phyloP scores from a whole-genome alignment of 2,888 invertebrate species.

The Drosophila percnosoma region DNA sequence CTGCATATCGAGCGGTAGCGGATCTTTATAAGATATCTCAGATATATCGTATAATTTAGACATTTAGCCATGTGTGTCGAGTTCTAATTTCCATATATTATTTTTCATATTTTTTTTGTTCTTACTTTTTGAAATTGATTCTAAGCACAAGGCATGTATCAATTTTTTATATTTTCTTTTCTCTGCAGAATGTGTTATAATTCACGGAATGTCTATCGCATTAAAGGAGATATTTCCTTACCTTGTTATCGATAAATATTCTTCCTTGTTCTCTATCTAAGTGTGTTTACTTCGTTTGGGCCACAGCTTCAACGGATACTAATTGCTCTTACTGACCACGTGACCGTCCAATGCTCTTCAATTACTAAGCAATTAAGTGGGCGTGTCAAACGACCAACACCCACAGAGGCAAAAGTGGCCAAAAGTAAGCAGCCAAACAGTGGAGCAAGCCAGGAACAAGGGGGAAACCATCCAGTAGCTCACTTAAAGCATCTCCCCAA shows the following conservation, averaged over 20 bases:
- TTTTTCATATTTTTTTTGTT: not conserved
- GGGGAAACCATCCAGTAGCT: slow-evolving; percentile 20
- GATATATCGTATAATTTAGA: not conserved
- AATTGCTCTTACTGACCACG: slow-evolving; percentile 38
- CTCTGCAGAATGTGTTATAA: not conserved
- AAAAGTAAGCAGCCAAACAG: slow-evolving; percentile 22
- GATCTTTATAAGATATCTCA: not conserved
- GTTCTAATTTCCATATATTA: not conserved
- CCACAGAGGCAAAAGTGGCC: not conserved
- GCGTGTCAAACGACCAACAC: slow-evolving; percentile 31
- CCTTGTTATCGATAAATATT: not conserved
- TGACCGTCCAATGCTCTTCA: slow-evolving; percentile 28
- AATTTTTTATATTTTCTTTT: not conserved
- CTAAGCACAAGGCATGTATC: not conserved
- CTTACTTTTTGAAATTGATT: not conserved
- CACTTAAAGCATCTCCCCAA: slow-evolving; percentile 30
- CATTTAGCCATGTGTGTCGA: slow-evolving; percentile 19
- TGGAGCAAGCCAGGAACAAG: slow-evolving; percentile 5
- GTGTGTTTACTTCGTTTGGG: slow-evolving; percentile 3
- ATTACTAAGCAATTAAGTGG: slow-evolving; percentile 48
- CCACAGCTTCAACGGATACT: slow-evolving; percentile 1
- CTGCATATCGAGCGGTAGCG: not conserved
- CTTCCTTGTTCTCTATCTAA: not conserved
- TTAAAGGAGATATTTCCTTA: not conserved
- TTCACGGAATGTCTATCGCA: not conserved